Evolutionary conservation across 2,888 invertebrate genomes (phyloP).

Genomic region (Oxyscelio sp.): DNA sequence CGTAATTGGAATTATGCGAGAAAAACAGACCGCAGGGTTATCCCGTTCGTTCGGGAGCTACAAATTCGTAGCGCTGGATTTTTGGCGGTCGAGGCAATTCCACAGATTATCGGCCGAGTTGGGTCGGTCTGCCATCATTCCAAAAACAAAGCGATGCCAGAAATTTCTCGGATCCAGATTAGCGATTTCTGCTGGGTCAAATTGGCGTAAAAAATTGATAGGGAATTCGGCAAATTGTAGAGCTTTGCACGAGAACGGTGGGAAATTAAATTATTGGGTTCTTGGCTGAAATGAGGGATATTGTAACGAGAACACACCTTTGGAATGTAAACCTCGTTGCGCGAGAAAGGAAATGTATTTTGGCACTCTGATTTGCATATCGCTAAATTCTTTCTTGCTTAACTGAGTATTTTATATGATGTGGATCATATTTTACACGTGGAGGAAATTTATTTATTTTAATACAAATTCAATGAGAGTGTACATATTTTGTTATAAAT

Average conservation of each 20-base stretch:
- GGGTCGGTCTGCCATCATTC: too few relatives aligned
- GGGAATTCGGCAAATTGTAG: slow-evolving; percentile 51
- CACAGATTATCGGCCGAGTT: neutral
- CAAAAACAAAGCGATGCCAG: neutral
- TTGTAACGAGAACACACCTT: slow-evolving; percentile 16
- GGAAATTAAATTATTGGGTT: slow-evolving; percentile 48
- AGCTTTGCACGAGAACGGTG: slow-evolving; percentile 22
- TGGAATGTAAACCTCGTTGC: slow-evolving; percentile 7
- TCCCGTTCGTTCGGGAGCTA: slow-evolving; percentile 37
- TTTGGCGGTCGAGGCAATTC: slow-evolving; percentile 5
- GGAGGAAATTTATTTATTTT: too few relatives aligned
- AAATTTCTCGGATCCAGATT: slow-evolving; percentile 3
- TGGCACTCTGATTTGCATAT: neutral
- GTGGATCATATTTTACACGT: too few relatives aligned
- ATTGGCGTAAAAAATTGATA: slow-evolving; percentile 50
- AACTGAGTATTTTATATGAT: too few relatives aligned
- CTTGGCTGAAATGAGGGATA: neutral
- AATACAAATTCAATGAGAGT: too few relatives aligned
- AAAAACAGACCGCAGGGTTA: slow-evolving; percentile 29
- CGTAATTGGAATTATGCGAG: slow-evolving; percentile 50
- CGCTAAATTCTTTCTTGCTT: neutral
- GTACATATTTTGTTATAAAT: too few relatives aligned
- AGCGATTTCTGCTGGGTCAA: slow-evolving; percentile 14
- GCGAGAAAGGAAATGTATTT: neutral
- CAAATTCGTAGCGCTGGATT: slow-evolving; percentile 7